Evolutionary conservation across 2,797 vertebrate genomes (phyloP).

Genomic region (Onychomys arenicola): DNA sequence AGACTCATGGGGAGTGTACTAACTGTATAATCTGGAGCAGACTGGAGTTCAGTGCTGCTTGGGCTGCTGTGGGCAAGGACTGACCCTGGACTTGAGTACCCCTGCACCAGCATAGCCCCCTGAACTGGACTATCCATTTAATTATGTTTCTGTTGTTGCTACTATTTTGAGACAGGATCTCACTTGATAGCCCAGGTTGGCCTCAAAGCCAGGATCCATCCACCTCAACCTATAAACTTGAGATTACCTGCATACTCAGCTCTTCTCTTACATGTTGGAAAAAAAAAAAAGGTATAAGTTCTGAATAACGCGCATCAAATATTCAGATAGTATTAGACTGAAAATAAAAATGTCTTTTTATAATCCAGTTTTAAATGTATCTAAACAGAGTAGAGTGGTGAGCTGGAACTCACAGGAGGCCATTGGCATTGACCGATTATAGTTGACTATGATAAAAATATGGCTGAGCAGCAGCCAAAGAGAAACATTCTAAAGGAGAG

Average conservation of each 20-base stretch:
- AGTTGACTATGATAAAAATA: not conserved
- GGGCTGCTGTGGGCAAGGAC: not conserved
- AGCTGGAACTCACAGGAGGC: not conserved
- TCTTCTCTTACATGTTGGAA: not conserved
- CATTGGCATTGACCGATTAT: not conserved
- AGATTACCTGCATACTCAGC: not conserved
- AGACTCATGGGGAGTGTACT: fast-evolving
- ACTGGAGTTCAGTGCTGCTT: not conserved
- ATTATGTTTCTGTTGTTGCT: not conserved
- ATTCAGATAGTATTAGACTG: not conserved
- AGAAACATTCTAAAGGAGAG: not conserved
- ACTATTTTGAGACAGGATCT: not conserved
- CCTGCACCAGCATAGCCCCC: not conserved
- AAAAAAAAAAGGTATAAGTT: constrained; percentile 23
- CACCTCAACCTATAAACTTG: not conserved
- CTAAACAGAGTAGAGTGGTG: not conserved
- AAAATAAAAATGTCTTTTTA: constrained; percentile 5
- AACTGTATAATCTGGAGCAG: not conserved
- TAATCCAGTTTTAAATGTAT: constrained; percentile 19
- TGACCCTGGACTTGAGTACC: not conserved
- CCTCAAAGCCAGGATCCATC: not conserved
- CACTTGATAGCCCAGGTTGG: not conserved
- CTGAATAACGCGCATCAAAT: not conserved
- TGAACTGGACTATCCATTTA: not conserved
- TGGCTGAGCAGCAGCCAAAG: not conserved